These are phyloP conservation scores for Chloroclystis v-ata DNA, from an alignment of 2,888 invertebrate genomes.

Conservation along the genomic window DNA sequence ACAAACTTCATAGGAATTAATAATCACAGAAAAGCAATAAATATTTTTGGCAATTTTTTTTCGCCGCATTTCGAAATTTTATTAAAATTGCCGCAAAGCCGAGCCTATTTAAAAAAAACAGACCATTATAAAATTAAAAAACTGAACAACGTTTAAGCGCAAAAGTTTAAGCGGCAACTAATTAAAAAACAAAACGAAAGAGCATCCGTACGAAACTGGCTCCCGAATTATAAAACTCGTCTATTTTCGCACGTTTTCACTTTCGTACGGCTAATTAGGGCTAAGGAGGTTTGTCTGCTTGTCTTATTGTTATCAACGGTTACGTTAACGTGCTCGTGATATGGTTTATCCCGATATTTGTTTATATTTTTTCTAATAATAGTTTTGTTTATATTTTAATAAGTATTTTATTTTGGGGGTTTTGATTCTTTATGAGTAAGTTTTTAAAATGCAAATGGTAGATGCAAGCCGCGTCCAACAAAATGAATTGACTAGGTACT, in stretches of 20 bases:
- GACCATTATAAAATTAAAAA: constrained; percentile 40
- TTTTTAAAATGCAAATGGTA: no score
- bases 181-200: constrained; percentile 67
- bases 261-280: constrained; percentile 69
- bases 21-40: not conserved
- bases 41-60: not conserved
- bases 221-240: constrained; percentile 60
- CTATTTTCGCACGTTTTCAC: constrained; percentile 61
- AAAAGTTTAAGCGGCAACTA: constrained; percentile 68
- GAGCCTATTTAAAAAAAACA: constrained; percentile 33
- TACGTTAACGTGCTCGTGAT: no score
- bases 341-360: no score
- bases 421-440: no score
- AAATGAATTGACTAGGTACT: no score
- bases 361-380: no score
- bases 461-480: no score
- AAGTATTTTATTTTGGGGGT: no score
- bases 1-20: no score
- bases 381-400: no score
- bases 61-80: constrained; percentile 4
- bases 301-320: constrained; percentile 17
- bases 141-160: constrained; percentile 51
- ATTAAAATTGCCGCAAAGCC: constrained; percentile 26
- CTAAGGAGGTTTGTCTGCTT: constrained; percentile 57
- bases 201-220: constrained; percentile 53